Conservation (phyloP, 1,140 invertebrate genomes). For the Aphelinus certus region DNA sequence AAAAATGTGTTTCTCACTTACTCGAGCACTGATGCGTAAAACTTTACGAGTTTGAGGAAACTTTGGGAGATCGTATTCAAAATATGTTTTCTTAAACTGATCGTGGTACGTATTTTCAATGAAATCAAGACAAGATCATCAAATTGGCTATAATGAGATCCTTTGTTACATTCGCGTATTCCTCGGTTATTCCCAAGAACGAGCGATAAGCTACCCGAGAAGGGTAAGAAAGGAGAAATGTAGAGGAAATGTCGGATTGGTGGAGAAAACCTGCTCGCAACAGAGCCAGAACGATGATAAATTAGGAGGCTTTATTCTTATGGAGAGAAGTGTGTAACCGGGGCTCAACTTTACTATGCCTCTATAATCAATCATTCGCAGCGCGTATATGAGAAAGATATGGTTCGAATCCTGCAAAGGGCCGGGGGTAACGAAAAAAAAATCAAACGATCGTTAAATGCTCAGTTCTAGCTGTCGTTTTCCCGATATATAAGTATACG, state of each 20-base stretch:
- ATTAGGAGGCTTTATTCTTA: conserved; percentile 56
- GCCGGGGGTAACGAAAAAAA: background rate
- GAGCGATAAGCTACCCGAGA: background rate
- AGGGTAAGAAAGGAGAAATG: background rate
- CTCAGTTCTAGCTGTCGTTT: background rate
- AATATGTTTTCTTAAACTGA: no score
- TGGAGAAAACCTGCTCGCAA: conserved; percentile 49
- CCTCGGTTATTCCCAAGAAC: background rate
- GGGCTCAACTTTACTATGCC: conserved; percentile 52
- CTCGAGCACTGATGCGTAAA: no score
- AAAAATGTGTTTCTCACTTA: no score
- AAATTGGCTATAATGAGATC: no score
- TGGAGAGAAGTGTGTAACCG: conserved; percentile 61
- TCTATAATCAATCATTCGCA: conserved; percentile 55
- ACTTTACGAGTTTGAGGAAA: no score
- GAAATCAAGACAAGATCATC: no score
- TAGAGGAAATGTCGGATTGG: conserved; percentile 7
- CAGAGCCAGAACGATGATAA: conserved; percentile 54
- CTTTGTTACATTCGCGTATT: no score
- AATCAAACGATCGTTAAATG: conserved; percentile 18
- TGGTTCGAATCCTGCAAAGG: conserved; percentile 24
- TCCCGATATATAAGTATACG: background rate
- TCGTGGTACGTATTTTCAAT: no score
- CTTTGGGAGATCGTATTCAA: no score
- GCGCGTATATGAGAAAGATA: conserved; percentile 2